These are phyloP conservation scores for Siniperca knerii DNA, from an alignment of 2,113 vertebrate genomes.

Conservation along the genomic window DNA sequence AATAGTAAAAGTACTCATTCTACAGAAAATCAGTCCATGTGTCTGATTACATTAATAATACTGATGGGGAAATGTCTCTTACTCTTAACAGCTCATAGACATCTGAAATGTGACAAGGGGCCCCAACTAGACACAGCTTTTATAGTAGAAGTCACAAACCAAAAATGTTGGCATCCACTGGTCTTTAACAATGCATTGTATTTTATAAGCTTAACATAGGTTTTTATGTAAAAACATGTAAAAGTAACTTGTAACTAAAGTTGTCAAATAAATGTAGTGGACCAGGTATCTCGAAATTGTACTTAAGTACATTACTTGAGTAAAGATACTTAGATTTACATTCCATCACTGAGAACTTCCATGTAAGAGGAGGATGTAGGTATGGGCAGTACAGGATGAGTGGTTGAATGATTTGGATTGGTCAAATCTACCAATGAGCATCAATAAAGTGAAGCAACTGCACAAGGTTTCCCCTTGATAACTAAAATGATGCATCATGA, in stretches of 20 bases:
- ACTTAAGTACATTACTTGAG: no score
- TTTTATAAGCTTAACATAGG: background rate
- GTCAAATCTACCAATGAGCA: constrained; percentile 7
- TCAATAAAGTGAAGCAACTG: constrained; percentile 2
- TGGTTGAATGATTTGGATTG: background rate
- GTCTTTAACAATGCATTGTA: background rate
- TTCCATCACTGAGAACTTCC: no score
- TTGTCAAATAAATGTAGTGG: no score
- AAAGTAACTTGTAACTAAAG: background rate
- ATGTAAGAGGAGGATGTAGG: no score
- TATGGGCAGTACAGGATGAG: no score
- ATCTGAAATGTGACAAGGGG: background rate
- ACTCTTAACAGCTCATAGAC: background rate
- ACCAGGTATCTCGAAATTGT: no score
- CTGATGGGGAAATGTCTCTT: background rate
- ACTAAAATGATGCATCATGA: constrained; percentile 37
- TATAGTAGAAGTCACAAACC: background rate
- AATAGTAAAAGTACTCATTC: background rate
- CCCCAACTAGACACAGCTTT: background rate
- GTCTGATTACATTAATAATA: background rate
- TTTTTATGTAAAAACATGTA: background rate
- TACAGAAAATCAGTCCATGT: background rate
- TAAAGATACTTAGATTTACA: background rate
- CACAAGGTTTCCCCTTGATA: constrained; percentile 2
- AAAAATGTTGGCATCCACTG: background rate